A percentile compares a stretch with the other conserved stretches of the same genome.
These are phyloP conservation scores for Diaprepes abbreviatus DNA, from an alignment of 2,888 invertebrate species.

Conservation along the genomic window DNA sequence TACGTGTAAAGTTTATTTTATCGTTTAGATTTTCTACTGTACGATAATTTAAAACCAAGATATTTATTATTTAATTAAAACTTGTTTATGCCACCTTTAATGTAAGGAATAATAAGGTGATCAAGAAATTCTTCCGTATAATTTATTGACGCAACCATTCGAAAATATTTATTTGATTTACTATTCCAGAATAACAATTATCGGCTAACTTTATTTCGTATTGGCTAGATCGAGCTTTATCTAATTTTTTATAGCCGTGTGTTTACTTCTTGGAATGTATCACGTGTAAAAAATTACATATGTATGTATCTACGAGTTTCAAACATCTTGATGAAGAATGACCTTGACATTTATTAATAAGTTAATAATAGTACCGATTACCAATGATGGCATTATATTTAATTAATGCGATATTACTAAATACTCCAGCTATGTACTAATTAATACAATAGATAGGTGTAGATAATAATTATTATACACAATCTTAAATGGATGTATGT, in stretches of 20 bases:
- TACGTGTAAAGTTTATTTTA: too few relatives aligned
- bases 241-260: not conserved
- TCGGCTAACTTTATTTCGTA: not conserved
- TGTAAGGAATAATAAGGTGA: not conserved
- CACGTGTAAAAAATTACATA: not conserved
- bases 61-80: too few relatives aligned
- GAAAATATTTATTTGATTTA: not conserved
- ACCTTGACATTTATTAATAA: not conserved
- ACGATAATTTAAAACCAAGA: too few relatives aligned
- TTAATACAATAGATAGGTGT: too few relatives aligned
- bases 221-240: not conserved
- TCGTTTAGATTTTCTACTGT: too few relatives aligned
- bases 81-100: not conserved
- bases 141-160: not conserved
- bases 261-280: not conserved
- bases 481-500: too few relatives aligned
- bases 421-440: too few relatives aligned
- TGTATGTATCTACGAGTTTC: not conserved
- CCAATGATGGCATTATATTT: not conserved
- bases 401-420: too few relatives aligned
- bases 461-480: too few relatives aligned
- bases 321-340: not conserved
- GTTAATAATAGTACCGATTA: not conserved
- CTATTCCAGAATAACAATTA: slow-evolving; percentile 6
- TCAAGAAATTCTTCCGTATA: slow-evolving; percentile 1